These are phyloP conservation scores for Dynastes tityus DNA, from an alignment of 2,888 invertebrate genomes.

Conservation along the genomic window DNA sequence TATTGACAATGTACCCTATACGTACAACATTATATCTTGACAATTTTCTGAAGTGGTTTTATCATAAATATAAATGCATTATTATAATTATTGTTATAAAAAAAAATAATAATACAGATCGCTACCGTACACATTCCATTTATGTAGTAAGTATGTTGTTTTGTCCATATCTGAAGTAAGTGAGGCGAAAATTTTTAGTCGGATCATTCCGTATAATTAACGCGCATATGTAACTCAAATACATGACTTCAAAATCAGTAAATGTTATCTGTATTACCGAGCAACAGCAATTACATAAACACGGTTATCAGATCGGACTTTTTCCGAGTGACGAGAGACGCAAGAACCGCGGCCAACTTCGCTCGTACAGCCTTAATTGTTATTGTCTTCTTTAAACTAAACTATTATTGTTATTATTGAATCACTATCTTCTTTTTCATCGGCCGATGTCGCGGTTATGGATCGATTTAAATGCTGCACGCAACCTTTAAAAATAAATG, in stretches of 20 bases:
- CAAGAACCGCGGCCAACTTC: slow-evolving; percentile 14
- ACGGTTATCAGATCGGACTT: slow-evolving; percentile 37
- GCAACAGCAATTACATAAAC: slow-evolving; percentile 25
- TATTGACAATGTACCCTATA: no score
- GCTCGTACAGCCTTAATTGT: slow-evolving; percentile 52
- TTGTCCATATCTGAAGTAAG: no score
- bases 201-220: background rate
- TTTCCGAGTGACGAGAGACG: slow-evolving; percentile 3
- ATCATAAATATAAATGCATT: no score
- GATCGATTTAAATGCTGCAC: slow-evolving; percentile 33
- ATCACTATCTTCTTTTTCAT: slow-evolving; percentile 49
- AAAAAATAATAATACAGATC: no score
- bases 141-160: no score
- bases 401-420: slow-evolving; percentile 57
- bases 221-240: background rate
- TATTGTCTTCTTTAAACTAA: slow-evolving; percentile 54
- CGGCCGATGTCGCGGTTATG: slow-evolving; percentile 34
- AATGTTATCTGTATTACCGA: slow-evolving; percentile 11
- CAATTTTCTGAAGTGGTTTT: no score
- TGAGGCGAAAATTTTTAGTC: no score
- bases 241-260: slow-evolving; percentile 9
- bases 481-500: slow-evolving; percentile 24
- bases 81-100: no score
- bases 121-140: no score
- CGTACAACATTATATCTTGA: no score